Conservation (phyloP, 2,797 vertebrate genomes). For the Sciurus carolinensis region DNA sequence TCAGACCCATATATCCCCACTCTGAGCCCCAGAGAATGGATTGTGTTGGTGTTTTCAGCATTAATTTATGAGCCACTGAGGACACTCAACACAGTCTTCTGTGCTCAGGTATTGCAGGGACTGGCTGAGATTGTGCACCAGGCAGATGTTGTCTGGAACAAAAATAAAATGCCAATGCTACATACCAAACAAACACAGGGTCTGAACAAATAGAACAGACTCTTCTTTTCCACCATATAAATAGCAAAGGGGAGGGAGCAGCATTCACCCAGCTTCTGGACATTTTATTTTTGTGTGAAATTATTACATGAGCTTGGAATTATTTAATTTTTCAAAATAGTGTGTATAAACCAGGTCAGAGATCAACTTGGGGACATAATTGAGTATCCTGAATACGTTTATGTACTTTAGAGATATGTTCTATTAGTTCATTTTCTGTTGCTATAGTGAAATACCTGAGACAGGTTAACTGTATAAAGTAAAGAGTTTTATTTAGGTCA, state of each 20-base stretch:
- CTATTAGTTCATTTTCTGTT: not conserved
- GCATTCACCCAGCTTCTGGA: not conserved
- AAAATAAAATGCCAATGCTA: conserved; percentile 14
- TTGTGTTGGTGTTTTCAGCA: conserved; percentile 26
- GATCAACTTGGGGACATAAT: not conserved
- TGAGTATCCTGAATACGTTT: not conserved
- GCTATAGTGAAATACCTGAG: not conserved
- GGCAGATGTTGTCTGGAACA: conserved; percentile 54
- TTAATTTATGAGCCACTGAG: conserved; percentile 6
- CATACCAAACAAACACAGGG: not conserved
- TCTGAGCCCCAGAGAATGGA: not conserved
- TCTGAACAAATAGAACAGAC: conserved; percentile 9
- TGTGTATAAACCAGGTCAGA: not conserved
- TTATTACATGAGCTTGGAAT: conserved; percentile 14
- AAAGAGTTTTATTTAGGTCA: not conserved
- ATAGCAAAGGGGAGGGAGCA: fast-evolving
- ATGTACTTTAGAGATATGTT: not conserved
- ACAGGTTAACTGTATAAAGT: not conserved
- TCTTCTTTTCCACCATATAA: not conserved
- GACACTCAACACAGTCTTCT: not conserved
- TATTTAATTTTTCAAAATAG: not conserved
- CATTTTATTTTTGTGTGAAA: conserved; percentile 13
- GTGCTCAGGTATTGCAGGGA: conserved; percentile 19
- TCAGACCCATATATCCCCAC: too few species aligned
- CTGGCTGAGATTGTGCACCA: conserved; percentile 41